A percentile compares a stretch with the other conserved stretches of the same genome.
phyloP scores from a whole-genome alignment of 53 echinoderm and acorn worm species.

The Temnopleurus reevesii region DNA sequence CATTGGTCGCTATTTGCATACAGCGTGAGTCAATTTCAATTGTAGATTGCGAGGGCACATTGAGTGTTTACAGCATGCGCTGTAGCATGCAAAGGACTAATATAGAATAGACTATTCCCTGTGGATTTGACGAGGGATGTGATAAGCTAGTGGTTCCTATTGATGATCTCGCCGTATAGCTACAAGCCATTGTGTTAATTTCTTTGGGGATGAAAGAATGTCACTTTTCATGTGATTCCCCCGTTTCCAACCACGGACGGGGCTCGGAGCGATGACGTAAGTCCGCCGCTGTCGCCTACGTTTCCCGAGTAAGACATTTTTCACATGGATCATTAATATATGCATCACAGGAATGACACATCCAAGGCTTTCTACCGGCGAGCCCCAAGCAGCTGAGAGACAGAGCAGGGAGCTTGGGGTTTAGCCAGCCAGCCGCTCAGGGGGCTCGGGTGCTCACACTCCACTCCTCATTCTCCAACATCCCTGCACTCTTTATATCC shows the following conservation, averaged over 20 bases:
- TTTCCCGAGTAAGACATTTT: no score
- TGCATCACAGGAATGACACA: slow-evolving; percentile 3
- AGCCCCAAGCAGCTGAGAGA: slow-evolving; percentile 15
- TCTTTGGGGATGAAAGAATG: neutral
- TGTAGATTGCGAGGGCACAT: slow-evolving; percentile 1
- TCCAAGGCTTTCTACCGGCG: neutral
- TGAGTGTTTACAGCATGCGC: neutral
- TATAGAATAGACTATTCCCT: slow-evolving; percentile 38
- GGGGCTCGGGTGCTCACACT: slow-evolving; percentile 16
- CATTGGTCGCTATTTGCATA: slow-evolving; percentile 13
- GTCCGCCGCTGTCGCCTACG: neutral
- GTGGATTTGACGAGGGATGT: neutral
- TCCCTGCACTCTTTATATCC: no score
- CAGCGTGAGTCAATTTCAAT: slow-evolving; percentile 34
- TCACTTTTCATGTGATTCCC: slow-evolving; percentile 34
- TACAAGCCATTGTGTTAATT: neutral
- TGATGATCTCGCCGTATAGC: no score
- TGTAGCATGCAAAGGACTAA: slow-evolving; percentile 14
- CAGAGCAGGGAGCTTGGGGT: neutral
- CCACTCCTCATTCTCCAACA: neutral
- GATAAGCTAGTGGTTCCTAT: no score
- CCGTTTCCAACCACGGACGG: neutral
- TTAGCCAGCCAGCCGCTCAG: slow-evolving; percentile 43
- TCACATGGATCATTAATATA: slow-evolving; percentile 31
- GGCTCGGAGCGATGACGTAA: slow-evolving; percentile 25